Base-by-base conservation (phyloP, 2,888 invertebrate species). In the Leucania comma region DNA sequence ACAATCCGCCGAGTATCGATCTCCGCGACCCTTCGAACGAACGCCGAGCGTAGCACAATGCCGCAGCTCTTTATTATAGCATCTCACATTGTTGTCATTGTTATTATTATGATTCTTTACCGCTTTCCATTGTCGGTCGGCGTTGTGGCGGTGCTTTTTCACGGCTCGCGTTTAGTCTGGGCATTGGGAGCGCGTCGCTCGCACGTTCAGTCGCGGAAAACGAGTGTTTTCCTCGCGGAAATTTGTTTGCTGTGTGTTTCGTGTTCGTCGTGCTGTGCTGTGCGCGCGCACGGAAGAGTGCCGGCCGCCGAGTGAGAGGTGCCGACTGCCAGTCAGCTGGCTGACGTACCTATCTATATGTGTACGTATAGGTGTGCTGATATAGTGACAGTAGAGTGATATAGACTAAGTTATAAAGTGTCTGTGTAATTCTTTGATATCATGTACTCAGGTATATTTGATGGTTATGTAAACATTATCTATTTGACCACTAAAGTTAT, bases 61-160 rank as follows among this genome's bases (percentile, higher is more conserved):
- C 94, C 95, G 93, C 91, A 91, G 93, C 95, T 95, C 95, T 95
- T 96, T 96, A 96, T 96, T 96, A 96, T 96, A 95, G 93, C 95
- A 96, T 96, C 96, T 95, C 95, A 96, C 95, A 96, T 96, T 96
- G 96, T 96, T 96, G 96, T 96, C 95, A 96, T 96, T 96, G 96
- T 96, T 96, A 96, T 96, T 96, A 95, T 96, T 96, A 96, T 96
- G 96, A 96, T 95, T 96, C 96, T 96, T 96, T 95, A 94, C 95
- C 95, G 96, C 96, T 96, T 96, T 96, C 95, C 95, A 96, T 96
- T 96, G 96, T 96, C 95, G 95, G 94, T 91, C 94, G 93, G 93
- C 96, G 95, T 94, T 95, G 95, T 92, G 96, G 94, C 95, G 95
- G 95, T 95, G 95, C 96, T 96, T 96, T 96, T 96, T 96, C 96